Evolutionary conservation across 1,140 invertebrate genomes (phyloP).

Genomic region (Megalopta genalis): DNA sequence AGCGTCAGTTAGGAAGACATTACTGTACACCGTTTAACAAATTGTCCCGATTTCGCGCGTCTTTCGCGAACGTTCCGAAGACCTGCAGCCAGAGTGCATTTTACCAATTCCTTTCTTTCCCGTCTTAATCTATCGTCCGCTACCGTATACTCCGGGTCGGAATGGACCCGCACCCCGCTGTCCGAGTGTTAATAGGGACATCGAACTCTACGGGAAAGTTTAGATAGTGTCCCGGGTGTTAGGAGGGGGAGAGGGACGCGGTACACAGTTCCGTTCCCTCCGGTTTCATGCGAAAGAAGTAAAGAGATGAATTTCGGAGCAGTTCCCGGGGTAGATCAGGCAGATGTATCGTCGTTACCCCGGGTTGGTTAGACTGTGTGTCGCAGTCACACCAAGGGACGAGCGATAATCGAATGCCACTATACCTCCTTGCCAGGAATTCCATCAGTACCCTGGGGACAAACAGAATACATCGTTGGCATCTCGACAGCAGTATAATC

Average conservation of each 20-base stretch:
- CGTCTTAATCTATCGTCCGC: no score
- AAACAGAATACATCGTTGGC: constrained; percentile 64
- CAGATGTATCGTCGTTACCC: constrained; percentile 64
- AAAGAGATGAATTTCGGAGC: constrained; percentile 44
- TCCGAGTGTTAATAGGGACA: not conserved
- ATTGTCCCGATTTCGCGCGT: no score
- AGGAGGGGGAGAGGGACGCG: constrained; percentile 58
- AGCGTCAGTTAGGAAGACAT: no score
- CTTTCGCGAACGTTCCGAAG: no score
- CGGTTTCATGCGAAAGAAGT: constrained; percentile 47
- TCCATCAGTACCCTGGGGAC: constrained; percentile 93
- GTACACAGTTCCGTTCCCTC: constrained; percentile 36
- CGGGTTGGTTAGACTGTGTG: constrained; percentile 60
- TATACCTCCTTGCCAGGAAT: constrained; percentile 93
- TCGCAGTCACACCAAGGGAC: constrained; percentile 56
- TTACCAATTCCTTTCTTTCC: no score
- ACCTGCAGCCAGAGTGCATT: no score
- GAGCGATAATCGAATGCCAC: constrained; percentile 65
- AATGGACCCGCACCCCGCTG: no score
- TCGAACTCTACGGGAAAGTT: no score
- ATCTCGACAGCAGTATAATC: constrained; percentile 44
- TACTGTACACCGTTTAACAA: no score
- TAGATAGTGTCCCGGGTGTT: constrained; percentile 18
- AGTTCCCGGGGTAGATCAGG: constrained; percentile 63
- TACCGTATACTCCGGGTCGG: no score